Conservation (phyloP, 1,140 invertebrate genomes). For the Euura saliciscinereae region DNA sequence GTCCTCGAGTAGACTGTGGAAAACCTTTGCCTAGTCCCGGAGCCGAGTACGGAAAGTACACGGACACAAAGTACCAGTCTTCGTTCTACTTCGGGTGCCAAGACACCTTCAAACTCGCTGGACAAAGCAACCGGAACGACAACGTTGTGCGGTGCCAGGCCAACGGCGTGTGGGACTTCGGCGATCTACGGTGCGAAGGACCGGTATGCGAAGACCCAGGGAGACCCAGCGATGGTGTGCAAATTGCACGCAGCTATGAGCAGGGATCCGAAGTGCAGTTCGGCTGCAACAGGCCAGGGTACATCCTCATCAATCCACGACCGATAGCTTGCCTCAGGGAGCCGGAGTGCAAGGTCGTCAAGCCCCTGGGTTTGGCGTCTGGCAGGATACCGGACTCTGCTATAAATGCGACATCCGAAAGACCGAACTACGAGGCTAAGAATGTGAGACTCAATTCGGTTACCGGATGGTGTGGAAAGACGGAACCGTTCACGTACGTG, state of each 20-base stretch:
- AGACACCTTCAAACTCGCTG: constrained; percentile 92
- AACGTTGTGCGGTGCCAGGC: constrained; percentile 91
- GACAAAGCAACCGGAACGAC: constrained; percentile 89
- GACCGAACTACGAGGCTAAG: constrained; percentile 88
- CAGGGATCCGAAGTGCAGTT: constrained; percentile 91
- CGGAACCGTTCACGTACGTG: constrained; percentile 94
- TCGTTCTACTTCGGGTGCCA: constrained; percentile 97
- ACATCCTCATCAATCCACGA: constrained; percentile 88
- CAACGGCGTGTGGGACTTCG: constrained; percentile 96
- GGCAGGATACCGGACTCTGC: constrained; percentile 92
- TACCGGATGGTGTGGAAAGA: constrained; percentile 94
- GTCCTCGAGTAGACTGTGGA: constrained; percentile 88
- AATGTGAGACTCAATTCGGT: constrained; percentile 92
- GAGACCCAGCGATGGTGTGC: constrained; percentile 87
- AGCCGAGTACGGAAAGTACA: constrained; percentile 86
- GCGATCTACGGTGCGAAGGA: constrained; percentile 93
- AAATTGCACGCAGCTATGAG: constrained; percentile 90
- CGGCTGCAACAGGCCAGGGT: constrained; percentile 88
- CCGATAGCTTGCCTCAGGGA: constrained; percentile 91
- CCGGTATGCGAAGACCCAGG: constrained; percentile 96
- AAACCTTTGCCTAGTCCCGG: constrained; percentile 87
- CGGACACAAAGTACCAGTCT: constrained; percentile 88
- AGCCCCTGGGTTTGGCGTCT: constrained; percentile 88
- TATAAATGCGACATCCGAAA: constrained; percentile 94
- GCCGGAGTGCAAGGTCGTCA: constrained; percentile 92